These are phyloP conservation scores for Plecturocebus donacophilus DNA, from an alignment of 2,113 vertebrate species.

Conservation along the genomic window DNA sequence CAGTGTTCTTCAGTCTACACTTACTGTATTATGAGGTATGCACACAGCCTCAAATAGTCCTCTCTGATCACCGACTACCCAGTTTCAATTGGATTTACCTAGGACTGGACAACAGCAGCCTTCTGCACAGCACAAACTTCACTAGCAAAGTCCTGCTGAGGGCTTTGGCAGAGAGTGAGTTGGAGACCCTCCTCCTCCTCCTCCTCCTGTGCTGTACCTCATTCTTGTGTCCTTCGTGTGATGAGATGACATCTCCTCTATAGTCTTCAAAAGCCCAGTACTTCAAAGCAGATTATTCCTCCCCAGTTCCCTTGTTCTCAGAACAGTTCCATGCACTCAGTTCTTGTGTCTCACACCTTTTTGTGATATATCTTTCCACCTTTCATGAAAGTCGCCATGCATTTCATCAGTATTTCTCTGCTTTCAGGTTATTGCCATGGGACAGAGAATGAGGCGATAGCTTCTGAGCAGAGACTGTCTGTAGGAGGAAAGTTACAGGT, in stretches of 20 bases:
- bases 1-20: background rate
- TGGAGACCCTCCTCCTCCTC: background rate
- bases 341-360: background rate
- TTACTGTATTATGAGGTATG: background rate
- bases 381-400: background rate
- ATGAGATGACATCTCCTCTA: background rate
- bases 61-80: background rate
- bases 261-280: background rate
- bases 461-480: background rate
- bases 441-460: background rate
- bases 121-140: background rate
- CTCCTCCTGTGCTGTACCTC: background rate
- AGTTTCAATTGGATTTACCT: background rate
- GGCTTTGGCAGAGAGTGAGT: background rate
- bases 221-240: background rate
- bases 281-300: background rate
- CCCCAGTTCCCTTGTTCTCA: background rate
- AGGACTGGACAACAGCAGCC: background rate
- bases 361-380: background rate
- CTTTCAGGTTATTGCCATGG: slow-evolving; percentile 11
- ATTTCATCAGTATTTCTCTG: background rate
- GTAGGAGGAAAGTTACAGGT: background rate
- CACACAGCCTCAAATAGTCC: background rate
- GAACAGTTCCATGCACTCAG: background rate
- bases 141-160: background rate